phyloP scores from a whole-genome alignment of 2,888 invertebrate genomes.

The Chloroclystis v-ata region DNA sequence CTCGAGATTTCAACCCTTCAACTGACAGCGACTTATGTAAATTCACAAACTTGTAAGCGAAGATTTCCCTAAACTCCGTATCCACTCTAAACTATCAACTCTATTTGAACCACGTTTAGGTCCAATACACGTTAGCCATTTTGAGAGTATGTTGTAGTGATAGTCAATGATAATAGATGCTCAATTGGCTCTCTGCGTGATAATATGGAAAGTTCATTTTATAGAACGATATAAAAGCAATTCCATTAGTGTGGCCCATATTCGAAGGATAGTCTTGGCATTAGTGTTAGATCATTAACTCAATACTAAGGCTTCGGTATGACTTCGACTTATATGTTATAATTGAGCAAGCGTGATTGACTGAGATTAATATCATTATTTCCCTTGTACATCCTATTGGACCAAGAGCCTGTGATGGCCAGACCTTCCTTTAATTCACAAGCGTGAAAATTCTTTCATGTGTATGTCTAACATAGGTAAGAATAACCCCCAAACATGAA shows the following conservation, averaged over 20 bases:
- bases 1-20: slow-evolving; percentile 75
- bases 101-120: slow-evolving; percentile 25
- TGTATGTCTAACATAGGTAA: too few relatives aligned
- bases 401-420: too few relatives aligned
- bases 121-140: too few relatives aligned
- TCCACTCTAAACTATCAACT: slow-evolving; percentile 19
- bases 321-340: too few relatives aligned
- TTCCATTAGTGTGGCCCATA: background rate
- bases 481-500: too few relatives aligned
- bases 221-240: slow-evolving; percentile 20
- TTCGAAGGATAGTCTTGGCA: background rate
- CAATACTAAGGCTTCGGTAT: too few relatives aligned
- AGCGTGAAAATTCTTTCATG: too few relatives aligned
- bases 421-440: too few relatives aligned
- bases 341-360: too few relatives aligned
- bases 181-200: slow-evolving; percentile 64
- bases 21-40: slow-evolving; percentile 75
- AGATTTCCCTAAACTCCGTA: slow-evolving; percentile 28
- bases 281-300: background rate
- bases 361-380: too few relatives aligned
- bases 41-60: slow-evolving; percentile 61
- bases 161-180: slow-evolving; percentile 52
- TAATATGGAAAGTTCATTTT: slow-evolving; percentile 60
- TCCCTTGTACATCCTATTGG: too few relatives aligned
- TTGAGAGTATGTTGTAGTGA: slow-evolving; percentile 24